phyloP scores from a whole-genome alignment of 2,797 vertebrate species.

The Carduelis carduelis region DNA sequence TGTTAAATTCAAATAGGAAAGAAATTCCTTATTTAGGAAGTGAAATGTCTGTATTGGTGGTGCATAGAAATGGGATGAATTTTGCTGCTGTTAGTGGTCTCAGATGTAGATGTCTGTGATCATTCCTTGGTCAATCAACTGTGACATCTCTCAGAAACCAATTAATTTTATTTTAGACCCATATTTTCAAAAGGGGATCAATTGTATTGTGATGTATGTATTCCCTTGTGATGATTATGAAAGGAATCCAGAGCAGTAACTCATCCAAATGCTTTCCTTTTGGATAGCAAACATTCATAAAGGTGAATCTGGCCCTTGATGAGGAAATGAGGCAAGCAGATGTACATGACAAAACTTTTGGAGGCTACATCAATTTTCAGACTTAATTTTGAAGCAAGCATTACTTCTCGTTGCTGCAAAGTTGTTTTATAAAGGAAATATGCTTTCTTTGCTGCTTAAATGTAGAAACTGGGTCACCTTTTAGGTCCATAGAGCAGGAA shows the following conservation, averaged over 20 bases:
- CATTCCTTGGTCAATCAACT: not conserved
- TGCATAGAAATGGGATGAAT: not conserved
- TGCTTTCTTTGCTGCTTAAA: not conserved
- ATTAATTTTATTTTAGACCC: not conserved
- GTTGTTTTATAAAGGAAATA: not conserved
- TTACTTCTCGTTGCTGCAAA: not conserved
- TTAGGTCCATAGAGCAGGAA: not conserved
- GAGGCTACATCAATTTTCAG: not conserved
- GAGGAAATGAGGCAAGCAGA: not conserved
- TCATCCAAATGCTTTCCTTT: not conserved
- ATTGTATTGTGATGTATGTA: not conserved
- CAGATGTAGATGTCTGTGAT: not conserved
- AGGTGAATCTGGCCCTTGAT: not conserved
- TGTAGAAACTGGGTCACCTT: not conserved
- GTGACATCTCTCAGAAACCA: not conserved
- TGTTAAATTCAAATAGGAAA: not conserved
- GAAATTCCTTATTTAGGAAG: not conserved
- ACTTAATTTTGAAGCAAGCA: not conserved
- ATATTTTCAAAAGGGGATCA: not conserved
- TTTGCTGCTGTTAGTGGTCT: not conserved
- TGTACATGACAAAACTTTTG: not conserved
- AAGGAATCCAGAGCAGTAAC: not conserved
- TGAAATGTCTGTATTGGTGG: not conserved
- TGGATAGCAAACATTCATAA: not conserved
- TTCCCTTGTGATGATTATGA: not conserved